Evolutionary conservation across 2,888 invertebrate genomes (phyloP).

Genomic region (Synergus gifuensis): DNA sequence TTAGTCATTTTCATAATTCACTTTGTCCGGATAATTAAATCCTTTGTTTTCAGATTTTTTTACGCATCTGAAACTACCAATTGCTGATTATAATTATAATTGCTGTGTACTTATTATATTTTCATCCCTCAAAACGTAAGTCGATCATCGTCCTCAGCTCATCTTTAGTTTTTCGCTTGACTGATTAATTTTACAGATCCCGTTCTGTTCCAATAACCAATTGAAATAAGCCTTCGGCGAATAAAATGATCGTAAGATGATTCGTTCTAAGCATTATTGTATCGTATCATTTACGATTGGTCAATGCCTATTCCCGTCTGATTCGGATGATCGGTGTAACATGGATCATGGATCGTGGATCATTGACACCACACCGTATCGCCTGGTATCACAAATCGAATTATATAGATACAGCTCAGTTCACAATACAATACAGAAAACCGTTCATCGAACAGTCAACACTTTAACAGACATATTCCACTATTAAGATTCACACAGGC

Average conservation of each 20-base stretch:
- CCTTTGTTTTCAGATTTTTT: too few species aligned
- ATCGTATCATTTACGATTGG: conserved; percentile 16
- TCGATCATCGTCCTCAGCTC: not conserved
- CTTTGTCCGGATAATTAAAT: too few species aligned
- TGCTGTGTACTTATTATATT: too few species aligned
- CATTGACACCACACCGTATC: not conserved
- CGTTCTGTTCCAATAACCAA: conserved; percentile 24
- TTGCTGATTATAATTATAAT: too few species aligned
- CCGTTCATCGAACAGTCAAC: not conserved
- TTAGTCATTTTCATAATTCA: too few species aligned
- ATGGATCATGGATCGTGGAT: not conserved
- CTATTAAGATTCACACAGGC: not conserved
- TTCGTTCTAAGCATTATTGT: not conserved
- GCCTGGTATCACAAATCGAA: conserved; percentile 13
- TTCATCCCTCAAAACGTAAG: too few species aligned
- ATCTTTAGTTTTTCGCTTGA: not conserved
- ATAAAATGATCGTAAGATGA: conserved; percentile 2
- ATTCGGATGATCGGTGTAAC: conserved; percentile 4
- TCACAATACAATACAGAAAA: conserved; percentile 3
- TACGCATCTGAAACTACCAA: not conserved
- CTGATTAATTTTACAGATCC: not conserved
- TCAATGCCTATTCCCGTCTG: not conserved
- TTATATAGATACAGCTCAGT: conserved; percentile 9
- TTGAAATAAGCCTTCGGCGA: not conserved
- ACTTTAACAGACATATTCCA: not conserved